Conservation (phyloP, 2,888 invertebrate genomes). For the Thymelicus acteon region DNA sequence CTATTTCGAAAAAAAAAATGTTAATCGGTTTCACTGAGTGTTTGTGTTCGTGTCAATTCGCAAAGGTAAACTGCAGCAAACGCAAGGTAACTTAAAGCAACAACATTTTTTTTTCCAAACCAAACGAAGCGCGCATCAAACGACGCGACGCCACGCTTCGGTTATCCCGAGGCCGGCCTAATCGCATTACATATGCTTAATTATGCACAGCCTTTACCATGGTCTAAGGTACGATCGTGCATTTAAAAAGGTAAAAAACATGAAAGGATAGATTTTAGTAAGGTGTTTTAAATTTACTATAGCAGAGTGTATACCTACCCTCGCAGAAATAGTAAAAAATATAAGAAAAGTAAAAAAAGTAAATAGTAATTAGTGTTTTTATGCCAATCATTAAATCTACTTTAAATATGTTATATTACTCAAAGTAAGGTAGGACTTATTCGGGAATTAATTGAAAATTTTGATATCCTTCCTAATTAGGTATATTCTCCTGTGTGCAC, state of each 20-base stretch:
- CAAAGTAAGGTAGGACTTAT: no score
- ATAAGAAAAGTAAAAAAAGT: no score
- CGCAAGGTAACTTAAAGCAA: not conserved
- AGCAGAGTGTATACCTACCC: not conserved
- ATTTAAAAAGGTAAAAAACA: not conserved
- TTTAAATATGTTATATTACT: no score
- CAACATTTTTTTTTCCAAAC: conserved; percentile 15
- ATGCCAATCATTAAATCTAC: no score
- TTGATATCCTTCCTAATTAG: no score
- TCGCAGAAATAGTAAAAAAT: no score
- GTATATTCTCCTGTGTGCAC: no score
- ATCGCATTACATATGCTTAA: conserved; percentile 76
- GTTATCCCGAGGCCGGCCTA: conserved; percentile 57
- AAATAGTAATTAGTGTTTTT: no score
- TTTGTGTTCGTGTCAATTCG: not conserved
- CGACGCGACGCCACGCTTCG: conserved; percentile 51
- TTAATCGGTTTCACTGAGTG: no score
- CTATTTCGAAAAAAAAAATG: no score
- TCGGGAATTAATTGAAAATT: no score
- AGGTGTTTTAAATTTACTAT: not conserved
- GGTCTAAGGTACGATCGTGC: conserved; percentile 23
- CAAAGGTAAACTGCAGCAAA: not conserved
- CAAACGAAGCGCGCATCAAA: conserved; percentile 43
- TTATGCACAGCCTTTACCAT: conserved; percentile 60
- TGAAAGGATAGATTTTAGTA: not conserved